Base-by-base conservation (phyloP, 1,140 invertebrate species). In the Aphaenogaster rudis region DNA sequence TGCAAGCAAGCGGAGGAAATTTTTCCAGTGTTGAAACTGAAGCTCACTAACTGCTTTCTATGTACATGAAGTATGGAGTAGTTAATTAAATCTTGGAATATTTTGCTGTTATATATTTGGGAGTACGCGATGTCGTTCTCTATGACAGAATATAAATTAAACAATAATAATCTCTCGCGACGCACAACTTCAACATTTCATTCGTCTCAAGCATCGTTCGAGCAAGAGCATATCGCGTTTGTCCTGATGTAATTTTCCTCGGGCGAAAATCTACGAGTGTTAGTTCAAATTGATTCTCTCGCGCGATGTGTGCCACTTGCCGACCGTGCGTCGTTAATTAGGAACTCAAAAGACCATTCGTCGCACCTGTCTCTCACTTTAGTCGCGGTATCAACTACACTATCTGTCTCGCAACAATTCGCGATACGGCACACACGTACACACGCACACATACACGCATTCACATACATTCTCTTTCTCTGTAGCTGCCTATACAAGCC, bases 271-370 rank as follows among this genome's bases (percentile, higher is more conserved):
- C 45, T n/a, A 57, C 36, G 64, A 81, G 48, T 21, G n/a, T 69
- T 80, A 69, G 63, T 69, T 61, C 28, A 59, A 61, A 84, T 74
- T 61, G 67, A 82, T 57, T 82, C 39, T 52, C 63, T 48, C 77
- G 21, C 28, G 21, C 64, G 50, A 17, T 17, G 67, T 28, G 80
- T 28, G 54, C 52, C 80, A 33, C 33, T 82, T 66, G 61, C 67
- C 69, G 50, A 42, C 33, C 45, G 57, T 74, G 48, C 28, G 21
- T 76, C 42, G 45, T 76, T 59, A 79, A 88, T 66, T 85, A 74
- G 50, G 21, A 72, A 71, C 33, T 74, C 66, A 66, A 88, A 88
- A 79, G 57, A 88, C 45, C 63, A 87, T 88, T 87, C 59, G 66
- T 67, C 76, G 48, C 74, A 63, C 63, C 87, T 86, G 76, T 77